Evolutionary conservation across 2,113 vertebrate genomes (phyloP), one percentile per base, ranked within the genome.

Genomic region (Channa maculata): DNA sequence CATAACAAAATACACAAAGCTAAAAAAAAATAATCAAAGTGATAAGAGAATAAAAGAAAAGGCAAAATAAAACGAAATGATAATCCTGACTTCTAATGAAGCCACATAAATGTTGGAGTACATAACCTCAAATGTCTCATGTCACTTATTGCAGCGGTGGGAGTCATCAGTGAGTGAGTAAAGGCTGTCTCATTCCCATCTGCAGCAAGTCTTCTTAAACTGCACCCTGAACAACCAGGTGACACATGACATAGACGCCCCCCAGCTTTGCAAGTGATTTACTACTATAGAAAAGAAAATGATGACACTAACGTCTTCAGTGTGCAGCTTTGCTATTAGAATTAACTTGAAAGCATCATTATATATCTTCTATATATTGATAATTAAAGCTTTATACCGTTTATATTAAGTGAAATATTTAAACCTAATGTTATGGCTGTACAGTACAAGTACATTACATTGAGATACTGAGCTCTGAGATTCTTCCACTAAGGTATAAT

Each of bases 101-200:
- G 13, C 24, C 14, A 61, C 45, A 53, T 71, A 44, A 3, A 45
- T 70, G 55, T 59, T 3, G 13, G 33, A n/a, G 14, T 13, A 12
- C 53, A 61, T 77, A 71, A 54, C 6, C 15, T 37, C 15, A 11
- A 7, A 5, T 0, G 50, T 75, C 7, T 75, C 75, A 15, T 33
- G 59, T 53, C 71, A 86, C 49, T 57, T 7, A 3, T 44, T 69
- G 54, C 41, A 60, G 69, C 60, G 71, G 65, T 13, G 46, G 15
- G 72, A 57, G 58, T 70, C 76, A 44, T 75, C 60, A 33, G 5
- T 34, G 81, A 62, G 85, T 81, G 80, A 81, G 78, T 80, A 77
- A 86, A 89, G 80, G 74, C 83, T 84, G 75, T 68, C 4, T 82
- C 65, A 74, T 50, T 80, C 82, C 89, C 84, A 50, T 71, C 62